Base-by-base conservation (phyloP, 2,888 invertebrate species). In the Erannis defoliaria region DNA sequence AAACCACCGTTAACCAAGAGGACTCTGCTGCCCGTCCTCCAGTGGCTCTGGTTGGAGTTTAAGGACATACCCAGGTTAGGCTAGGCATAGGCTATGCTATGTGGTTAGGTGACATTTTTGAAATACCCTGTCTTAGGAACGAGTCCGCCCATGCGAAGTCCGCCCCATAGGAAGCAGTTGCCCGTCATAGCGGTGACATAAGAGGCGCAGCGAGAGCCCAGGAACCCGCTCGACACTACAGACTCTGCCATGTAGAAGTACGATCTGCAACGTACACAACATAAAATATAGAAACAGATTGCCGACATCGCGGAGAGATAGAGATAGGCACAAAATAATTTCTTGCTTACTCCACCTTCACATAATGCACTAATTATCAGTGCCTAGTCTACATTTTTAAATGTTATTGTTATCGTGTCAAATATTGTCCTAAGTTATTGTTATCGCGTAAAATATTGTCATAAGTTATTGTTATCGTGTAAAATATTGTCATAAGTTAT, bases 101-200 rank as follows among this genome's bases (percentile, higher is more conserved):
- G n/a, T n/a, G n/a, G n/a, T n/a, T n/a, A n/a, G n/a, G n/a, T n/a
- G n/a, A n/a, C n/a, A n/a, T n/a, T n/a, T n/a, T n/a, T n/a, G n/a
- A n/a, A n/a, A n/a, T 43, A 84, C 85, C 82, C 85, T 63, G 75
- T 79, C 56, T 85, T 85, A 0, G 85, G 81, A 0, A 53, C 59
- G 0, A 83, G 54, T 0, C 85, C 85, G 0, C 85, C 84, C 83
- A 85, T 81, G 0, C 58, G 55, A 0, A 84, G 68, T 0, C 14
- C 68, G 1, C 74, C 79, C 21, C 50, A 48, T 0, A 78, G 23
- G 3, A 56, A 1, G 59, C 85, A 84, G 68, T 68, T 74, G 0
- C 79, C 80, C 0, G 62, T 55, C 64, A 82, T 58, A 0, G 85
- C 85, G 0, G 67, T 69, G 2, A 62, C 0, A 42, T 72, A 75